Base-by-base conservation (phyloP, 2,113 vertebrate species). In the Rhinolophus sinicus region DNA sequence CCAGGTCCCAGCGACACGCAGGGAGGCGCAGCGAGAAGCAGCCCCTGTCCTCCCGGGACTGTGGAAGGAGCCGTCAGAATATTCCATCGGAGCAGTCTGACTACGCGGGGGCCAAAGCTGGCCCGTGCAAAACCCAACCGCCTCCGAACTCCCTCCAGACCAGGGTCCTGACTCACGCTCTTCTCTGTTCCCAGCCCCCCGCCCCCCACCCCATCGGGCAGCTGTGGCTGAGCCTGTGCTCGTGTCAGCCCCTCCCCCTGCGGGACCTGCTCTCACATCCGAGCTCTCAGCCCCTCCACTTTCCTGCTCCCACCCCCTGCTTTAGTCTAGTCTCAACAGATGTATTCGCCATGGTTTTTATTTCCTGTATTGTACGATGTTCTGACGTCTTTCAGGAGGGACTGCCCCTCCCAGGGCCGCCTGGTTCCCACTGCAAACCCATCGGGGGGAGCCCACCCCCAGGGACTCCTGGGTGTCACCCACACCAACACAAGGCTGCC, bases 301-400 rank as follows among this genome's bases (percentile, higher is more conserved):
- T n/a, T 7, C 33, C 65, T 67, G 15, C 65, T 18, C 54, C 21
- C 6, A 9, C 30, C 2, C 35, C 3, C 6, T 2, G 8, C 24
- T 60, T 30, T 1, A 5, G 40, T 16, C 90, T 2, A 1, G 4
- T 24, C 33, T 35, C 3, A 24, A 14, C 44, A 33, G 52, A 26
- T 1, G 1, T 4, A 8, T 6, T 8, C 0, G 2, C 2, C 21
- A 1, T 3, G 12, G 1, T 2, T 40, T 22, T n/a, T 12, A 13
- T 30, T 22, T n/a, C 2, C 4, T 13, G 4, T 19, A 10, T 13
- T 60, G 56, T 40, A 2, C 13, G 52, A 16, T 5, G 30, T 2
- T 11, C 64, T 22, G 35, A 30, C 50, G 11, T 0, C 52, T 30
- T 58, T 58, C 56, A 21, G 10, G 47, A 50, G 12, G 47, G 47